A percentile compares a stretch with the other conserved stretches of the same genome.
Conservation (phyloP, 2,888 invertebrate genomes). For the Caenorhabditis imperialis region DNA sequence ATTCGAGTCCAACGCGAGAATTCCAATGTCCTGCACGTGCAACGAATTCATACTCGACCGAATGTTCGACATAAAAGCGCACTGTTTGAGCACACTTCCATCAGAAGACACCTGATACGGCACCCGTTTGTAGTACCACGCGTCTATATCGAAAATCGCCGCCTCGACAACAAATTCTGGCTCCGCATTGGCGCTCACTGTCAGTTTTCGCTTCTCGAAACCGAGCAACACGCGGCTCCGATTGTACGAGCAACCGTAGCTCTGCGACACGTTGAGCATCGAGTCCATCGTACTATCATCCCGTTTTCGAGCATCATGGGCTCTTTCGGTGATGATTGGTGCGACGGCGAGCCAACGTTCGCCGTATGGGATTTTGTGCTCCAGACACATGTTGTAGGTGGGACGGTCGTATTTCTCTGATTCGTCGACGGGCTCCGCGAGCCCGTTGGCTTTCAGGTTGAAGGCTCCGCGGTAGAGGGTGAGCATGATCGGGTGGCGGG, state of each 20-base stretch:
- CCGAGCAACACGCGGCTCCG: constrained; percentile 27
- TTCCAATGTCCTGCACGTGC: constrained; percentile 25
- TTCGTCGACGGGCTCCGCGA: background rate
- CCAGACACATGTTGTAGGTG: constrained; percentile 17
- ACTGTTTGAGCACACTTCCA: constrained; percentile 23
- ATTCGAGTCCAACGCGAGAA: constrained; percentile 12
- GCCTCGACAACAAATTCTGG: constrained; percentile 26
- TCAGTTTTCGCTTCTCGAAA: constrained; percentile 4
- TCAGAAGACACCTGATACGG: constrained; percentile 24
- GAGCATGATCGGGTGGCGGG: constrained; percentile 45
- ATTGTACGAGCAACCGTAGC: constrained; percentile 22
- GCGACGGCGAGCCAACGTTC: constrained; percentile 32
- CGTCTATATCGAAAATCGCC: constrained; percentile 44
- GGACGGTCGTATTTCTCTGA: constrained; percentile 27
- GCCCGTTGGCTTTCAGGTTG: no score
- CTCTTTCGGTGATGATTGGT: constrained; percentile 36
- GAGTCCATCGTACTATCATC: constrained; percentile 18
- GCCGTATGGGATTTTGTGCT: constrained; percentile 33
- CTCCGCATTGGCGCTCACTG: background rate
- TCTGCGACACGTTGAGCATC: constrained; percentile 26
- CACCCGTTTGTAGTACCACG: constrained; percentile 54
- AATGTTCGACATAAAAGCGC: constrained; percentile 41
- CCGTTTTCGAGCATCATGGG: constrained; percentile 5
- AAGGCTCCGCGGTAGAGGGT: constrained; percentile 44
- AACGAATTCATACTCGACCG: constrained; percentile 8